Conservation (phyloP, 1,140 invertebrate genomes). For the Aphidius gifuensis region DNA sequence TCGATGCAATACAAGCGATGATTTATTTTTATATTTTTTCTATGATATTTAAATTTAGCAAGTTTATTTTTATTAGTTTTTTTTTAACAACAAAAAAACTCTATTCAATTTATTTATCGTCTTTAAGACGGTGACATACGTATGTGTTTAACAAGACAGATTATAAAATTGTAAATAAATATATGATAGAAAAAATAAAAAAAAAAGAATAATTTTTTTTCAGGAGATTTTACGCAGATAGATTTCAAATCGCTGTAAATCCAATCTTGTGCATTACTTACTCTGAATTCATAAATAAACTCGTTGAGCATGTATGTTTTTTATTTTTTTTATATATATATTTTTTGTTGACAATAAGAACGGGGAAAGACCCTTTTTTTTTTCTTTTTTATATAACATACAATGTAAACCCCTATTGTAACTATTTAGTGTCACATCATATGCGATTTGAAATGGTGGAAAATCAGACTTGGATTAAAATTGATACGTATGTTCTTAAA, state of each 20-base stretch:
- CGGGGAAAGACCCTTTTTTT: constrained; percentile 8
- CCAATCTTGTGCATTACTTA: constrained; percentile 49
- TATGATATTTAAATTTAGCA: too few species aligned
- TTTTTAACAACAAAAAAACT: neutral
- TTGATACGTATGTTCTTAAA: constrained; percentile 1
- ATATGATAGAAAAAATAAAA: neutral
- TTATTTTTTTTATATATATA: constrained; percentile 25
- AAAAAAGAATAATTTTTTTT: neutral
- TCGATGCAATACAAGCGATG: constrained; percentile 5
- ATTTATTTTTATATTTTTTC: neutral
- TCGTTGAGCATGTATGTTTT: neutral
- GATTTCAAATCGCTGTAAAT: constrained; percentile 52
- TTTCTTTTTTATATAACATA: neutral
- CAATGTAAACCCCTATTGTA: constrained; percentile 8
- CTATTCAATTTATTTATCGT: neutral
- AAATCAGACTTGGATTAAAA: constrained; percentile 38
- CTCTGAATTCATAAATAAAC: constrained; percentile 28
- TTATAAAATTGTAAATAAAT: neutral
- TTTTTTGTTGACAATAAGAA: constrained; percentile 19
- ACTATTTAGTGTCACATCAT: constrained; percentile 41
- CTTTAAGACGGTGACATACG: constrained; percentile 14
- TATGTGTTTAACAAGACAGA: neutral
- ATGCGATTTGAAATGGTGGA: constrained; percentile 42
- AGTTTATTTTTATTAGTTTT: neutral
- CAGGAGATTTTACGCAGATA: constrained; percentile 50